Conservation (phyloP, 2,113 vertebrate species). For the Aegotheles bennettii region DNA sequence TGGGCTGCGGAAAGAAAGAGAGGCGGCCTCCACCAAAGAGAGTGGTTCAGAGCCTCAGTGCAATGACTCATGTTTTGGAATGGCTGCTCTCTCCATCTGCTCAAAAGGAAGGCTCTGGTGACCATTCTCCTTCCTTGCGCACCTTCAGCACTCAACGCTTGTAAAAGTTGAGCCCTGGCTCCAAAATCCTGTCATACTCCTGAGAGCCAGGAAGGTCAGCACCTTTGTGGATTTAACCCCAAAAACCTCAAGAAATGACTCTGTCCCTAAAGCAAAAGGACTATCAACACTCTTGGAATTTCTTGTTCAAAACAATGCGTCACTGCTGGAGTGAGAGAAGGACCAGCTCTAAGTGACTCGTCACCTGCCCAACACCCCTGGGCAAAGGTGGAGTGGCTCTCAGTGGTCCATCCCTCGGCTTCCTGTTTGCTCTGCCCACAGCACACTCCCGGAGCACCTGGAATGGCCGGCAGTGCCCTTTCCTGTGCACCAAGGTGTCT, state of each 20-base stretch:
- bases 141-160: accelerated
- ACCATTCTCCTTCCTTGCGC: background rate
- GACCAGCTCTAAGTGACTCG: conserved; percentile 16
- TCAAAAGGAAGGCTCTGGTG: background rate
- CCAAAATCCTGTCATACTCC: background rate
- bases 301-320: conserved; percentile 35
- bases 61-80: background rate
- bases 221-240: conserved; percentile 17
- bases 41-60: background rate
- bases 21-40: background rate
- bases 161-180: background rate
- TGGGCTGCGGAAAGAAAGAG: background rate
- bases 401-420: conserved; percentile 29
- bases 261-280: background rate
- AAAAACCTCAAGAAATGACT: conserved; percentile 3
- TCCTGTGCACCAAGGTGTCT: background rate
- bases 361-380: conserved; percentile 13
- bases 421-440: conserved; percentile 59
- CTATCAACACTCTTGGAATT: conserved; percentile 42
- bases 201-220: background rate
- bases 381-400: conserved; percentile 23
- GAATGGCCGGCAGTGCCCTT: background rate
- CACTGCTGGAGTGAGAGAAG: background rate
- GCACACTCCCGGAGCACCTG: background rate
- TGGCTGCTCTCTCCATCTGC: background rate